A percentile compares a stretch with the other conserved stretches of the same genome.
Evolutionary conservation across 2,888 invertebrate species (phyloP).

Genomic region (Zaprionus bogoriensis): DNA sequence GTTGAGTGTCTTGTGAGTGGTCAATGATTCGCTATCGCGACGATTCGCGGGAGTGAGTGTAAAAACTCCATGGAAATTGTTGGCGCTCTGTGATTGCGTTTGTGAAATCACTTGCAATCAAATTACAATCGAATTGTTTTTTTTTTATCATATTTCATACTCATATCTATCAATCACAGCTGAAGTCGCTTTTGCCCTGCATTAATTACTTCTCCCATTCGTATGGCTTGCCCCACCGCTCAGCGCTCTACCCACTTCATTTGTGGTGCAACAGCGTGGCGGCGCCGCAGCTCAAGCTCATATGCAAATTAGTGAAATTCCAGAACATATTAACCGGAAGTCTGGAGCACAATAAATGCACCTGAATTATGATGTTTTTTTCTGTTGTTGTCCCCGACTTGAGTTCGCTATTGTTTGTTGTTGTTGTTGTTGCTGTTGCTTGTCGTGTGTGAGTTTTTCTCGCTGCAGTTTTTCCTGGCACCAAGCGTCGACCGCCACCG

Average conservation of each 20-base stretch:
- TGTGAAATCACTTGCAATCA: not conserved
- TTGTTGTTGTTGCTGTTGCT: constrained; percentile 3
- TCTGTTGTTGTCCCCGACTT: constrained; percentile 9
- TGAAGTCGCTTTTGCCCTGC: not conserved
- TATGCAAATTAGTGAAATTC: constrained; percentile 54
- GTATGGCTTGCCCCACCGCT: not conserved
- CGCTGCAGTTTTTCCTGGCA: constrained; percentile 27
- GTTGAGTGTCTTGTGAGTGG: constrained; percentile 37
- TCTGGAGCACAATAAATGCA: constrained; percentile 65
- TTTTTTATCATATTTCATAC: too few relatives aligned
- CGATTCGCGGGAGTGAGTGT: constrained; percentile 11
- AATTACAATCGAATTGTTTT: not conserved
- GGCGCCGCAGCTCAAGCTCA: constrained; percentile 15
- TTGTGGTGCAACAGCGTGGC: not conserved
- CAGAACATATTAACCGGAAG: constrained; percentile 60
- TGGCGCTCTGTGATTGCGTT: not conserved
- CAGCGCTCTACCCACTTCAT: too few relatives aligned
- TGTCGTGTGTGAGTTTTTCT: constrained; percentile 15
- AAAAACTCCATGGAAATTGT: constrained; percentile 1
- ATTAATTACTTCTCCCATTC: not conserved
- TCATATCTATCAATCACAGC: not conserved
- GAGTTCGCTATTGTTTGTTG: constrained; percentile 3
- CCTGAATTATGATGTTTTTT: constrained; percentile 68
- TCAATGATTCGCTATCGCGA: constrained; percentile 33
- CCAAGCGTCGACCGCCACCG: constrained; percentile 5